Conservation (phyloP, 1,140 invertebrate genomes). For the Drosophila rufa region DNA sequence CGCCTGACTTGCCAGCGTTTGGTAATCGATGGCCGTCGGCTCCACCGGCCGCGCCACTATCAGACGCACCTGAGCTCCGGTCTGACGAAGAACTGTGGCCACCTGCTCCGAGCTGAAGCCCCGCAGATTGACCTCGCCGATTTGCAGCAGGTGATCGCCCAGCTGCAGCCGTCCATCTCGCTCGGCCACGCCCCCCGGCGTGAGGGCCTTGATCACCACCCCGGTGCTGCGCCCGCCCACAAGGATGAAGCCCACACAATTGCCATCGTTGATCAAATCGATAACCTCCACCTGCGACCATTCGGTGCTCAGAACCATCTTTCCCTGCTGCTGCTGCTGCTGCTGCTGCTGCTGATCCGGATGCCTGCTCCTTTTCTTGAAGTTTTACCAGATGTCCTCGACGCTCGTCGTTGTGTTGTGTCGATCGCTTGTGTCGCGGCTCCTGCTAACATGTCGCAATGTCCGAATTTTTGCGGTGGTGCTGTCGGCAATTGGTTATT, state of each 20-base stretch:
- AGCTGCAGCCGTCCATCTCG: slow-evolving; percentile 94
- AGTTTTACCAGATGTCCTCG: slow-evolving; percentile 18
- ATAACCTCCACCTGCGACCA: slow-evolving; percentile 97
- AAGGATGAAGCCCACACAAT: slow-evolving; percentile 94
- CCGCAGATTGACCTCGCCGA: slow-evolving; percentile 95
- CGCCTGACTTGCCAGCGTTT: slow-evolving; percentile 88
- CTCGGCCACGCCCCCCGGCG: slow-evolving; percentile 96
- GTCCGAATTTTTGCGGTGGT: slow-evolving; percentile 49
- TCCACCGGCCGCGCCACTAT: slow-evolving; percentile 95
- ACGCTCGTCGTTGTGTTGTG: slow-evolving; percentile 29
- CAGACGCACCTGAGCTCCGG: slow-evolving; percentile 93
- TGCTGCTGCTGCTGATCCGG: not conserved
- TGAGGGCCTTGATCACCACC: slow-evolving; percentile 97
- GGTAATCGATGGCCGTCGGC: slow-evolving; percentile 88
- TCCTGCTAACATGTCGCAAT: slow-evolving; percentile 66
- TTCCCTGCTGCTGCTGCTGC: not conserved
- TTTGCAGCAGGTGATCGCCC: slow-evolving; percentile 97
- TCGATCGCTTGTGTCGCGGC: slow-evolving; percentile 4
- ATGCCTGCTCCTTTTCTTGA: not conserved
- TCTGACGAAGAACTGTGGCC: slow-evolving; percentile 94
- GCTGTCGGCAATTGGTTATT: slow-evolving; percentile 49
- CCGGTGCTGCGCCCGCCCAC: slow-evolving; percentile 97
- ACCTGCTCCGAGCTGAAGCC: slow-evolving; percentile 97
- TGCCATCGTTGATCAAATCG: slow-evolving; percentile 94
- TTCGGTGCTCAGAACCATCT: slow-evolving; percentile 93